Percentiles rank a stretch among this genome's conserved stretches.
These are phyloP conservation scores for Notothenia coriiceps DNA, from an alignment of 2,113 vertebrate genomes.

Conservation along the genomic window DNA sequence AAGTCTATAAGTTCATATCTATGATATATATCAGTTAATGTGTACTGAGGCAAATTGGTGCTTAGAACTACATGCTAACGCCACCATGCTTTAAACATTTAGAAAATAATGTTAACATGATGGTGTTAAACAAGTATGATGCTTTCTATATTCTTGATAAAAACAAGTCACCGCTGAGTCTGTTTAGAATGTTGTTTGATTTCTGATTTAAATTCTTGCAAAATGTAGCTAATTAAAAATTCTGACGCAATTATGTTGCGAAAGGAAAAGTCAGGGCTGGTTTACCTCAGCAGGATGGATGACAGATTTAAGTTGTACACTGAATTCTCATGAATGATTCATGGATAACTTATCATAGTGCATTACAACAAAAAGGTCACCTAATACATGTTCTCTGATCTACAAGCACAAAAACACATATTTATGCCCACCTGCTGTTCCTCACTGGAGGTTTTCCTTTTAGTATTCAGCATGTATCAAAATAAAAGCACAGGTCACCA, in stretches of 20 bases:
- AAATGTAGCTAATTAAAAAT: neutral
- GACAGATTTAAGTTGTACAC: neutral
- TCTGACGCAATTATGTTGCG: neutral
- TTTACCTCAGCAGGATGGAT: neutral
- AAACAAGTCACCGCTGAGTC: no score
- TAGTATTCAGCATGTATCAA: constrained; percentile 26
- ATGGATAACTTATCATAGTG: neutral
- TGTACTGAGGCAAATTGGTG: no score
- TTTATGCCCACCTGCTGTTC: neutral
- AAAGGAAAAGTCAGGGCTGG: neutral
- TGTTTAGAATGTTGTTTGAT: neutral
- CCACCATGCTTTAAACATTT: neutral
- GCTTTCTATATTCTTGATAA: neutral
- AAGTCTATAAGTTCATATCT: no score
- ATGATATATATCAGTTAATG: no score
- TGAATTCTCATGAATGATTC: neutral
- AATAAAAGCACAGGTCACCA: constrained; percentile 35
- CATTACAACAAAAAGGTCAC: constrained; percentile 2
- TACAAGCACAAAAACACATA: neutral
- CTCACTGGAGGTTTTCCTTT: constrained; percentile 2
- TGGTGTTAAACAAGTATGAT: neutral
- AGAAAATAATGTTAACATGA: neutral
- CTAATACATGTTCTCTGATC: neutral
- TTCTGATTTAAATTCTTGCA: neutral
- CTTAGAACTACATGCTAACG: neutral